Evolutionary conservation across 1,140 invertebrate genomes (phyloP).

Genomic region (Dendrolimus punctatus): DNA sequence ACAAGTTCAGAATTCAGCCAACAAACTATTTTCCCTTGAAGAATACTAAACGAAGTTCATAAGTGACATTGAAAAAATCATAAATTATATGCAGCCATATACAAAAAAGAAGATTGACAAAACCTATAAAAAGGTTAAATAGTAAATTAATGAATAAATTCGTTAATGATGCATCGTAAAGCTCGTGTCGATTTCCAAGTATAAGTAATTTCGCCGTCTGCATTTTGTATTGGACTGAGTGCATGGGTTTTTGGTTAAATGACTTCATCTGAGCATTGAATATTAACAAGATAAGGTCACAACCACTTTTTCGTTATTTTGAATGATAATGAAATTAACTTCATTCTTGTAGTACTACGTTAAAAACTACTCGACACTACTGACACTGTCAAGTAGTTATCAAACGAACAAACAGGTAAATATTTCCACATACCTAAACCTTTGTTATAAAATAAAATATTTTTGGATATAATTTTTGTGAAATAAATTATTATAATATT

Average conservation of each 20-base stretch:
- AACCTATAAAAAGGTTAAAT: conserved; percentile 19
- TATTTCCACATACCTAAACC: no score
- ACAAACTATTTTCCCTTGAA: conserved; percentile 3
- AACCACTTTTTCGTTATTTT: conserved; percentile 25
- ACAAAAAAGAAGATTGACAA: no score
- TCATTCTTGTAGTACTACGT: conserved; percentile 13
- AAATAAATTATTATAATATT: no score
- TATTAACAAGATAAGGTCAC: conserved; percentile 34
- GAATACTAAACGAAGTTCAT: background rate
- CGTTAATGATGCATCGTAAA: conserved; percentile 57
- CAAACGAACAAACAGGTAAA: no score
- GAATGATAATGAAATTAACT: conserved; percentile 16
- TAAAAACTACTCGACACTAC: no score
- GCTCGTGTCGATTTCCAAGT: conserved; percentile 57
- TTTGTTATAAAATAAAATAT: no score
- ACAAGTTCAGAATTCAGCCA: no score
- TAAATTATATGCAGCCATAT: no score
- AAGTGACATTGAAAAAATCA: conserved; percentile 7
- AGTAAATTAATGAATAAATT: conserved; percentile 55
- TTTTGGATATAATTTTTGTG: no score
- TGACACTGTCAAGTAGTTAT: no score
- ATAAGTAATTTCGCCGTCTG: conserved; percentile 59
- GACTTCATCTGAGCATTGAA: conserved; percentile 47
- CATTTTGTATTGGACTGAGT: conserved; percentile 42
- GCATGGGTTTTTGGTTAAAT: conserved; percentile 58